Base-by-base conservation (phyloP, 2,888 invertebrate species). In the Luffia ferchaultella region DNA sequence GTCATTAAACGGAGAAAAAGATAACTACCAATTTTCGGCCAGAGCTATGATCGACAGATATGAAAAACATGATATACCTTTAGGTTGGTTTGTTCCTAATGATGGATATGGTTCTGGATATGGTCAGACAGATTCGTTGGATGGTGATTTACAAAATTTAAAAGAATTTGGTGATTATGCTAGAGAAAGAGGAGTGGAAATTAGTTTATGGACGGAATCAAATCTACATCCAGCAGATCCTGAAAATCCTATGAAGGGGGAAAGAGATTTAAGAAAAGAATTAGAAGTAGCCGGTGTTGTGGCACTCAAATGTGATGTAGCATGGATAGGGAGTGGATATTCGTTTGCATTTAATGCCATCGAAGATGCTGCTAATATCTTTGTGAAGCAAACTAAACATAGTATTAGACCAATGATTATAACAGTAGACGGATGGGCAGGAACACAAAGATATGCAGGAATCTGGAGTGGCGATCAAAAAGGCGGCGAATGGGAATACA, bases 381-480 rank as follows among this genome's bases (percentile, higher is more conserved):
- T 78, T 58, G 54, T 60, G 1, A 62, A 63, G 12, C 62, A 61
- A 42, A 63, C 75, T 2, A 62, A 63, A 43, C 53, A 61, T 44
- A 60, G 56, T 42, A 52, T 63, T 19, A 62, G 82, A 53, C 70
- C 72, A 12, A 62, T 79, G 61, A 74, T 79, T 12, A 70, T 83
- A 55, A 80, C 73, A 68, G 80, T 82, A 1, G 77, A 82, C 49
- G 82, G 82, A 2, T 83, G 82, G 82, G 82, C 79, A 20, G 82
- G 79, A 0, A 78, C 79, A 7, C 82, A 83, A 54, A 69, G 82
- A 56, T 66, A 74, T 55, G 64, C 82, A 1, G 77, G 73, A 0
- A 68, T 82, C 55, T 83, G 82, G 82, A 79, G 67, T 53, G 82
- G 82, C 16, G 82, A 83, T 52, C 82, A 82, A 63, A 59, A 56